A percentile compares a stretch with the other conserved stretches of the same genome.
Conservation (phyloP, 2,797 vertebrate species). For the Acridotheres tristis region DNA sequence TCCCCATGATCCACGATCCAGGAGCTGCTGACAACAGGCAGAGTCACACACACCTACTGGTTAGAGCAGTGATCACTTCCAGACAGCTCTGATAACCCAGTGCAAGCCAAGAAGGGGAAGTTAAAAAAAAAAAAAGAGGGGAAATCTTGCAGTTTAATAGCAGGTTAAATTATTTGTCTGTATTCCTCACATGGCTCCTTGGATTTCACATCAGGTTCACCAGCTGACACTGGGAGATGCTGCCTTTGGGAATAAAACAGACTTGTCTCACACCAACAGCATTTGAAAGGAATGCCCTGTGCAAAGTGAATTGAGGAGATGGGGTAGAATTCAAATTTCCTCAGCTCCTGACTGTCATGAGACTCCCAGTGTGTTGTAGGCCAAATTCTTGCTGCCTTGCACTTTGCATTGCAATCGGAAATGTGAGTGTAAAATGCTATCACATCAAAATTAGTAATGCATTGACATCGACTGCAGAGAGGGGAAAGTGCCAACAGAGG, state of each 20-base stretch:
- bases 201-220: neutral
- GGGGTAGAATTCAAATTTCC: neutral
- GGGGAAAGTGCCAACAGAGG: neutral
- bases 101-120: neutral
- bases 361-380: neutral
- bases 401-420: neutral
- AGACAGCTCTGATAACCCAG: neutral
- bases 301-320: neutral
- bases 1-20: rapidly evolving
- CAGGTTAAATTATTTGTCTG: neutral
- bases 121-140: too few species aligned
- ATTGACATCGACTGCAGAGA: neutral
- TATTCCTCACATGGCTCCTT: neutral
- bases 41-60: neutral
- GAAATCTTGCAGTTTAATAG: neutral
- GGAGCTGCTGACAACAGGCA: neutral
- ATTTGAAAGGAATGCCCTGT: neutral
- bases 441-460: neutral
- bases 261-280: neutral
- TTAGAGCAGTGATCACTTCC: neutral
- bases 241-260: neutral
- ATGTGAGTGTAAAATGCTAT: neutral
- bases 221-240: neutral
- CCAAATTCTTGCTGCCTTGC: neutral
- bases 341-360: neutral